Conservation (phyloP, 2,888 invertebrate genomes). For the Dyspetes luteomarginatus region DNA sequence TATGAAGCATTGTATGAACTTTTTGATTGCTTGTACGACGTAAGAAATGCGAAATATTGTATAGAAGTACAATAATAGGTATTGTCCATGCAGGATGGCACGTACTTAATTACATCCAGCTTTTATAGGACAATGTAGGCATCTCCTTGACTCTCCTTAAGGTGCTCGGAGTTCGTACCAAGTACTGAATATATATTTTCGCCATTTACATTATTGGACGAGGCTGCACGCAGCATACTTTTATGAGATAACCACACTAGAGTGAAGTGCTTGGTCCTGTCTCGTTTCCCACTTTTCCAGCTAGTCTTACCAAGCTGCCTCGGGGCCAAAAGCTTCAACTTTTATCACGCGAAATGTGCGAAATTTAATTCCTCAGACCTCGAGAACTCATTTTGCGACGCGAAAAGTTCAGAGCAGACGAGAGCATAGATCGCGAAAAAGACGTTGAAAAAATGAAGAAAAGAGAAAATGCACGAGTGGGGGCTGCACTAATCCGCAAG, state of each 20-base stretch:
- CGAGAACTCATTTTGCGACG: background rate
- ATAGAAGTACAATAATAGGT: constrained; percentile 36
- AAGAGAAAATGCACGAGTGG: constrained; percentile 1
- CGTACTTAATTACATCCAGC: constrained; percentile 44
- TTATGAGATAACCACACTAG: constrained; percentile 41
- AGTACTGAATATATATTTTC: background rate
- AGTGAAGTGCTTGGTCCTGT: constrained; percentile 17
- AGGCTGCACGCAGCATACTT: constrained; percentile 53
- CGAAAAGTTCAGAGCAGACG: background rate
- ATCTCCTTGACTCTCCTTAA: constrained; percentile 21
- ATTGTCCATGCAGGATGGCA: constrained; percentile 6
- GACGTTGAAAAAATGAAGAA: constrained; percentile 6
- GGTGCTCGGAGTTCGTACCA: constrained; percentile 3
- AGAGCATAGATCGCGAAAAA: background rate
- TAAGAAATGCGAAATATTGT: constrained; percentile 28
- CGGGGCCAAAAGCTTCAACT: constrained; percentile 16
- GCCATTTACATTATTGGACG: constrained; percentile 30
- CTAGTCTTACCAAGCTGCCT: background rate
- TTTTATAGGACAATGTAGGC: constrained; percentile 26
- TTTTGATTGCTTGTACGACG: background rate
- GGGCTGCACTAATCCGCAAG: constrained; percentile 38
- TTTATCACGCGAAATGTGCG: constrained; percentile 32
- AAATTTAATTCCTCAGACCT: constrained; percentile 42
- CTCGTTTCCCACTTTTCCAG: constrained; percentile 5
- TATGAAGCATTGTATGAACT: background rate